Base-by-base conservation (phyloP, 2,113 vertebrate species). In the Dipodomys ordii region DNA sequence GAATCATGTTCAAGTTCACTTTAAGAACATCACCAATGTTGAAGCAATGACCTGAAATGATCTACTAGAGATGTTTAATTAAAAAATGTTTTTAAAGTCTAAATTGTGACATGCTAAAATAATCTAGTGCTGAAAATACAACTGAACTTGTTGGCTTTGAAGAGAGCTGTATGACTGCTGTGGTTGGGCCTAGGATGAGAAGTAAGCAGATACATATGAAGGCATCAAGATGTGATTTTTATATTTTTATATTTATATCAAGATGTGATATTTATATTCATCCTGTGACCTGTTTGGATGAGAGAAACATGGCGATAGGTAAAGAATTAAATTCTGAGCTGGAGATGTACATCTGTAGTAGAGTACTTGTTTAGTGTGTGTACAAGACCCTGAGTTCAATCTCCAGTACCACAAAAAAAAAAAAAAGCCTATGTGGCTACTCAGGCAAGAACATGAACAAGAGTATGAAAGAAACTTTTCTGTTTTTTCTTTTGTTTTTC, bases 31-130 rank as follows among this genome's bases (percentile, higher is more conserved):
- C 28, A 62, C 22, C 22, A 88, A 12, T 19, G 88, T 89, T 92
- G 91, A 90, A 77, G 32, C 80, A 88, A 49, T 83, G 74, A 83
- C 28, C 80, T 39, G 39, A 91, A 95, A 88, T 46, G 49, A 88
- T 83, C 15, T 32, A 3, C 20, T 71, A 22, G 78, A 80, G 46
- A 44, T n/a, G 23, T 83, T 83, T 83, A 79, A 46, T 30, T 81
- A 3, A 84, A 57, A 76, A 76, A 83, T 9, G 53, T 15, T 39
- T 79, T 10, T 84, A 27, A 87, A 49, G 30, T 91, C 65, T 88
- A 35, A 92, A 2, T 68, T 64, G 60, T 93, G 82, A 62, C 60
- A 23, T n/a, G 30, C 32, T 77, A 49, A 94, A 94, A 72, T 74
- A 89, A 74, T 53, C 13, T 71, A 46, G 60, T 44, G 16, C 25